Evolutionary conservation across 1,140 invertebrate species (phyloP).

Genomic region (Sitophilus oryzae): DNA sequence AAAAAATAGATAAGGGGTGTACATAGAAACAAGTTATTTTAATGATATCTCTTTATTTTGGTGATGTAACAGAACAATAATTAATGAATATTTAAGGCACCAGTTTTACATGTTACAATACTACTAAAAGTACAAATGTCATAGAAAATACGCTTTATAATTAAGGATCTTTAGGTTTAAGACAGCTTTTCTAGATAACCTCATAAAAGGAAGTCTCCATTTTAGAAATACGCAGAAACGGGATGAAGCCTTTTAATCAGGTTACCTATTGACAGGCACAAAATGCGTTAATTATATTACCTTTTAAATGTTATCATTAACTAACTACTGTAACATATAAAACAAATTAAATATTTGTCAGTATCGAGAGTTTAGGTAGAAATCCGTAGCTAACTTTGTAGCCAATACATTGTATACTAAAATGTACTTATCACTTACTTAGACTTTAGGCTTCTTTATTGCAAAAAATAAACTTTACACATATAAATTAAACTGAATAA

Average conservation of each 20-base stretch:
- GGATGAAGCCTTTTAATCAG: too few species aligned
- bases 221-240: too few species aligned
- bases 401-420: background rate
- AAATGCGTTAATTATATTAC: background rate
- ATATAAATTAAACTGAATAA: conserved; percentile 1
- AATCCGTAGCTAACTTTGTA: background rate
- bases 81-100: conserved; percentile 25
- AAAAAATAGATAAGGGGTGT: too few species aligned
- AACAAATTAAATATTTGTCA: conserved; percentile 6
- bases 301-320: background rate
- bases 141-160: conserved; percentile 13
- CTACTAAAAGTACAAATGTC: conserved; percentile 9
- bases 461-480: conserved; percentile 9
- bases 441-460: background rate
- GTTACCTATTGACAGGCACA: background rate
- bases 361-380: background rate
- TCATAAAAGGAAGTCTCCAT: too few species aligned
- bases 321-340: conserved; percentile 21
- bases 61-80: conserved; percentile 24
- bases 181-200: background rate
- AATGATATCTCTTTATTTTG: conserved; percentile 8
- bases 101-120: conserved; percentile 27
- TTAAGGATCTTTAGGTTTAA: background rate
- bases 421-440: background rate
- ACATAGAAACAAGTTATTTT: too few species aligned